Conservation (phyloP, 2,888 invertebrate species). For the Orthosia gracilis region DNA sequence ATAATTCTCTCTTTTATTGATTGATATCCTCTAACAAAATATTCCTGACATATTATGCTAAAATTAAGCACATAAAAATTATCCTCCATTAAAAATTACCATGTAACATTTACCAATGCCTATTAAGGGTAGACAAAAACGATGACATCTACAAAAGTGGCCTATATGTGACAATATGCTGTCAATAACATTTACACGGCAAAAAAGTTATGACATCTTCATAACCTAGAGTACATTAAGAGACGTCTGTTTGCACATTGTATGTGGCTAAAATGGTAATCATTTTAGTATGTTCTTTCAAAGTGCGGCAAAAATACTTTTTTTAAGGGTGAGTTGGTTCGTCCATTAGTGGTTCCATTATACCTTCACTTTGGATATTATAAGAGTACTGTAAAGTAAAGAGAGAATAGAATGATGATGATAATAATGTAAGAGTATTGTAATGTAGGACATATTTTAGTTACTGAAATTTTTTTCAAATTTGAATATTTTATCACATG, state of each 20-base stretch:
- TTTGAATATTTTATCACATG: too few species aligned
- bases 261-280: constrained; percentile 16
- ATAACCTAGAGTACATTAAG: constrained; percentile 18
- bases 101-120: constrained; percentile 31
- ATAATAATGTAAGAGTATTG: too few species aligned
- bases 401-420: too few species aligned
- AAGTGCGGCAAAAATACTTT: neutral
- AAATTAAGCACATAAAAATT: constrained; percentile 43
- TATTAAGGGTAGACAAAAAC: constrained; percentile 35
- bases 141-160: constrained; percentile 34
- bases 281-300: constrained; percentile 1
- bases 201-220: constrained; percentile 56
- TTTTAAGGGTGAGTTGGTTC: neutral
- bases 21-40: constrained; percentile 12
- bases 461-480: too few species aligned
- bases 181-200: constrained; percentile 25
- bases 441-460: too few species aligned
- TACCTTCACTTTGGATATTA: neutral
- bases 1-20: neutral
- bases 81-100: constrained; percentile 29
- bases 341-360: too few species aligned
- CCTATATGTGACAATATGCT: constrained; percentile 1
- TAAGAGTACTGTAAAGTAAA: neutral
- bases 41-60: constrained; percentile 12
- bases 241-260: constrained; percentile 10